Conservation (phyloP, 2,113 vertebrate species). For the Mobula birostris region DNA sequence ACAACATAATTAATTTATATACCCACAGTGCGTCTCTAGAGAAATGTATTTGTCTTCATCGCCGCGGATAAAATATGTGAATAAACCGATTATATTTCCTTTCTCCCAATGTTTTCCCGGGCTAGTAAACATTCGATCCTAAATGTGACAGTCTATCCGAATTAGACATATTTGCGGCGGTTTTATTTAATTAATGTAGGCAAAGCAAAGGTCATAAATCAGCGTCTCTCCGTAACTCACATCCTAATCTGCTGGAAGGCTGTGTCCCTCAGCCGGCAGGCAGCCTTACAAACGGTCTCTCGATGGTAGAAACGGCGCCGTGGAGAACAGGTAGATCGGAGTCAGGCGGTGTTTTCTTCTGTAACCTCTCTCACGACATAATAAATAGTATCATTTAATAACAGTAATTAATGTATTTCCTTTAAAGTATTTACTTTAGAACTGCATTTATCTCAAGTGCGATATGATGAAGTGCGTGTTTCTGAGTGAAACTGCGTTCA, state of each 20-base stretch:
- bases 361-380: background rate
- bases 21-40: too few species aligned
- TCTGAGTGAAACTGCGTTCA: background rate
- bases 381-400: background rate
- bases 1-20: too few species aligned
- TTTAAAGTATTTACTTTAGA: background rate
- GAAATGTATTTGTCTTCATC: too few species aligned
- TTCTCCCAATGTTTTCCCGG: background rate
- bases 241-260: background rate
- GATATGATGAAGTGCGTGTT: too few species aligned
- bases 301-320: background rate
- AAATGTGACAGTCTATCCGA: background rate
- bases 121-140: background rate
- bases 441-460: too few species aligned
- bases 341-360: background rate
- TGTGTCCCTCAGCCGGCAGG: too few species aligned
- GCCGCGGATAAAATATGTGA: too few species aligned
- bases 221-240: background rate
- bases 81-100: too few species aligned
- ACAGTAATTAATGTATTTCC: background rate
- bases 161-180: background rate
- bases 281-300: too few species aligned
- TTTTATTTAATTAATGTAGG: background rate
- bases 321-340: background rate
- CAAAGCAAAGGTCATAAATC: background rate